Conservation (phyloP, 1,140 invertebrate species). For the Drosophila kepulauana region DNA sequence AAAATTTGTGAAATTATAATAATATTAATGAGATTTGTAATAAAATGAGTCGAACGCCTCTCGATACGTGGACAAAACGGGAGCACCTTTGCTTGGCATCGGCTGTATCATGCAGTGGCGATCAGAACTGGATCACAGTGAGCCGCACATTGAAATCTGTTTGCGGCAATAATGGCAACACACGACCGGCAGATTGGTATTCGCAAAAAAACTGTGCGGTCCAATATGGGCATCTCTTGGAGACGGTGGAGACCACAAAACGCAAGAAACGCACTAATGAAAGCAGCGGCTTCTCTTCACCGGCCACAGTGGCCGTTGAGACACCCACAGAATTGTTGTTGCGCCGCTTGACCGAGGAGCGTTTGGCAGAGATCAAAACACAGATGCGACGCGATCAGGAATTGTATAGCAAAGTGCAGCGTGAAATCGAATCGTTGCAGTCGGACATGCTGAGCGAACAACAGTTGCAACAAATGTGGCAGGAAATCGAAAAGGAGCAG, state of each 20-base stretch:
- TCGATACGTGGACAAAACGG: slow-evolving; percentile 93
- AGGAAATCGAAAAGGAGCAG: slow-evolving; percentile 90
- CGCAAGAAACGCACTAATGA: slow-evolving; percentile 91
- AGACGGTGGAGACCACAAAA: slow-evolving; percentile 94
- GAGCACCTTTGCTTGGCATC: slow-evolving; percentile 95
- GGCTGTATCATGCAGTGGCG: slow-evolving; percentile 94
- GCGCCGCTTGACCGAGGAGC: slow-evolving; percentile 91
- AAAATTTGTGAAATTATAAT: not conserved
- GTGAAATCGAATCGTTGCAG: slow-evolving; percentile 85
- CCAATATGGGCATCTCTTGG: slow-evolving; percentile 94
- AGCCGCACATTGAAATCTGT: slow-evolving; percentile 91
- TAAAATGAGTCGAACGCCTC: slow-evolving; percentile 88
- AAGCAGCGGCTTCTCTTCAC: slow-evolving; percentile 81
- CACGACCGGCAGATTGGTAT: slow-evolving; percentile 92
- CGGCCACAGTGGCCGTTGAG: slow-evolving; percentile 69
- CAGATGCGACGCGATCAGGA: slow-evolving; percentile 89
- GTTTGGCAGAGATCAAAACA: slow-evolving; percentile 91
- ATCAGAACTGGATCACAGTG: slow-evolving; percentile 98
- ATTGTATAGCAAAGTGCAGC: slow-evolving; percentile 90
- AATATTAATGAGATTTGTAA: slow-evolving; percentile 25
- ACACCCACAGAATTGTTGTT: slow-evolving; percentile 93
- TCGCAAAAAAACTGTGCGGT: slow-evolving; percentile 96
- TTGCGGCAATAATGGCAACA: slow-evolving; percentile 89
- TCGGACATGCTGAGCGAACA: slow-evolving; percentile 88
- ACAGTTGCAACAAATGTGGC: slow-evolving; percentile 90